Evolutionary conservation across 1,140 invertebrate species (phyloP).

Genomic region (Micrasema longulum): DNA sequence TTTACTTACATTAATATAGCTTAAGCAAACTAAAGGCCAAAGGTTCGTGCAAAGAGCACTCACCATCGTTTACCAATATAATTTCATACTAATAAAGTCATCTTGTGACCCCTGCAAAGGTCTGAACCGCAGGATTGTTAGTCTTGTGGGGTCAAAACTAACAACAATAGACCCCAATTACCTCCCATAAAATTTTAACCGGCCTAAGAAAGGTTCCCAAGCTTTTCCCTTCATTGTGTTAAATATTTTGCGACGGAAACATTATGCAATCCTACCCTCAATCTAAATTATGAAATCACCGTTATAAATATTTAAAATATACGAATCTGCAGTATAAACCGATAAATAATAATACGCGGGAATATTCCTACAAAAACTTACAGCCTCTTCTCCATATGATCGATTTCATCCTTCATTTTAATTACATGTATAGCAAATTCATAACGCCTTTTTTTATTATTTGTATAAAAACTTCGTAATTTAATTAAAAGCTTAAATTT

Average conservation of each 20-base stretch:
- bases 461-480: too few relatives aligned
- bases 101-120: constrained; percentile 41
- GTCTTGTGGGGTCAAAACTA: constrained; percentile 19
- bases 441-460: too few relatives aligned
- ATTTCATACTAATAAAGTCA: constrained; percentile 51
- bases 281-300: too few relatives aligned
- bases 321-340: too few relatives aligned
- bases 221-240: constrained; percentile 25
- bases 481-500: too few relatives aligned
- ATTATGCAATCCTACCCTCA: constrained; percentile 5
- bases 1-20: too few relatives aligned
- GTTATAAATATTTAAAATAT: not conserved
- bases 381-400: too few relatives aligned
- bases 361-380: too few relatives aligned
- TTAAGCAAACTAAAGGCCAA: not conserved
- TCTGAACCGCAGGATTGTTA: not conserved
- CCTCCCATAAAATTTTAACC: constrained; percentile 49
- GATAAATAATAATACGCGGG: too few relatives aligned
- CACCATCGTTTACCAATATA: not conserved
- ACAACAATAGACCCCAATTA: constrained; percentile 51
- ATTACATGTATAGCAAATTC: too few relatives aligned
- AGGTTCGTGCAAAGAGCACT: constrained; percentile 10
- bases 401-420: too few relatives aligned
- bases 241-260: not conserved
- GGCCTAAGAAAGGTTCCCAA: constrained; percentile 1